Evolutionary conservation across 1,140 invertebrate species (phyloP).

Genomic region (Anastrepha ludens): DNA sequence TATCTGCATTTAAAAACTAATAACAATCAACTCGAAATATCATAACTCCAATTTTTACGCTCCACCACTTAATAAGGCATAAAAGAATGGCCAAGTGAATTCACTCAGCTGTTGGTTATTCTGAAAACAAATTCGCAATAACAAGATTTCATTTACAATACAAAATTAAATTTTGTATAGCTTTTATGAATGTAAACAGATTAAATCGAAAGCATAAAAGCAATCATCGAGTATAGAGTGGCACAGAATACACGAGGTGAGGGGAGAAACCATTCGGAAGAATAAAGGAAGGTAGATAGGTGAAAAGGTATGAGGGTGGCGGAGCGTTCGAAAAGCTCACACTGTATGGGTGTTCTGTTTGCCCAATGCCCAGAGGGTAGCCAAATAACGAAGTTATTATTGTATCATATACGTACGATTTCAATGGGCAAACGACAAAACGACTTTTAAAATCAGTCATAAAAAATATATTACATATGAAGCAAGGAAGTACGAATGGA

Average conservation of each 20-base stretch:
- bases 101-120: not conserved
- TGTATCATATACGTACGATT: not conserved
- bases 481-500: not conserved
- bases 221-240: conserved; percentile 11
- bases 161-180: conserved; percentile 39
- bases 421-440: not conserved
- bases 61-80: not conserved
- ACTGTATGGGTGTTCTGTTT: not conserved
- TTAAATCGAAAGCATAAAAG: conserved; percentile 38
- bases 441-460: conserved; percentile 32
- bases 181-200: conserved; percentile 45
- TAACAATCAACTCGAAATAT: conserved; percentile 13
- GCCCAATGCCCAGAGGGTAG: conserved; percentile 12
- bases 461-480: not conserved
- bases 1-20: not conserved
- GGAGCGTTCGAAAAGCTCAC: conserved; percentile 12
- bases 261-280: not conserved
- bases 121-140: conserved; percentile 8
- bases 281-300: not conserved
- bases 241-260: not conserved
- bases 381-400: conserved; percentile 42
- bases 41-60: not conserved
- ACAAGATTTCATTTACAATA: conserved; percentile 20
- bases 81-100: not conserved
- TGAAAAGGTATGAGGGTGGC: not conserved